Evolutionary conservation across 2,888 invertebrate genomes (phyloP), one percentile per base, ranked within the genome.

Genomic region (Lymantria dispar): DNA sequence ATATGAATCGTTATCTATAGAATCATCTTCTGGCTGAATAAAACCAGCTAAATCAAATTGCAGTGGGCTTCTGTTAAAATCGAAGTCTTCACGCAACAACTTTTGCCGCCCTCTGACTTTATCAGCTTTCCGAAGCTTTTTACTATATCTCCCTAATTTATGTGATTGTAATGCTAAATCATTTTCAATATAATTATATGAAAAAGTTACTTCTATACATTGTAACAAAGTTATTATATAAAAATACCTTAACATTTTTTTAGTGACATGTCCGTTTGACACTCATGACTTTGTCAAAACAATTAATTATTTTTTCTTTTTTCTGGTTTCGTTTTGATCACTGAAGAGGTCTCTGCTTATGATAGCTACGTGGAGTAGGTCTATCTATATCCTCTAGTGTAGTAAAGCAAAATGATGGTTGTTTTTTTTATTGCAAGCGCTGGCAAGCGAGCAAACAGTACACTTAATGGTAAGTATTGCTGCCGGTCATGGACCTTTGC

Each of bases 41-140:
- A 86, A 86, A 43, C 72, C 73, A 0, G 80, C 76, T 3, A 85
- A 69, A 57, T 86, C 83, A 45, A 86, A 79, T 38, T 76, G 72
- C 0, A 75, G 49, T 3, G 70, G 64, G 9, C 64, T 68, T 9
- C 65, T 72, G 22, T 69, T 72, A 54, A 61, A 54, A 29, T 54
- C 54, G 15, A 55, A 64, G 10, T 56, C 57, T 22, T 54, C 48
- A 33, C 45, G 55, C 12, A 51, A 5, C 1, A 40, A 30, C 45
- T 11, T 49, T 13, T 38, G 50, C 9, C 47, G 52, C 7, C 53
- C 37, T 44, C 44, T 53, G 1, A 15, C 43, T 39, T 29, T 54
- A 8, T 33, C 50, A 7, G 10, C 14, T 10, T 43, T 56, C 29
- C 54, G 51, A 1, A 43, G 11, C n/a, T 47, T 58, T 8, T 54